These are phyloP conservation scores for Choloepus didactylus DNA, from an alignment of 2,797 vertebrate species.

Conservation along the genomic window DNA sequence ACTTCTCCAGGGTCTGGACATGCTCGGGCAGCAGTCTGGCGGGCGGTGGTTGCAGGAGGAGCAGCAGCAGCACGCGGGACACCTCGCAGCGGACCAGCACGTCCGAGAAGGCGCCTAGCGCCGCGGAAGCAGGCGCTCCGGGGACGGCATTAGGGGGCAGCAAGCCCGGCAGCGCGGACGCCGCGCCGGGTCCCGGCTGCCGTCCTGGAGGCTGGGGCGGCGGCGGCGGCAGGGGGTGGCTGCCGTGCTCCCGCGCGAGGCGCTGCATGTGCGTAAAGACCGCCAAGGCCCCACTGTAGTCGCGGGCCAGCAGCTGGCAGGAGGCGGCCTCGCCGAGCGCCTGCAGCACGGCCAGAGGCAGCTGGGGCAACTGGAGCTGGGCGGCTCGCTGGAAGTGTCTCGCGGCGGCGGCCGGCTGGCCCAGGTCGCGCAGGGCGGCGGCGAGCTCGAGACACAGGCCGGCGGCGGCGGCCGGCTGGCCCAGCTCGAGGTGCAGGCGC, in stretches of 20 bases:
- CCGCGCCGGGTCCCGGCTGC: too few species aligned
- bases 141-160: not conserved
- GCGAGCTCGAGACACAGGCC: constrained; percentile 95
- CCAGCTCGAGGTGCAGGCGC: constrained; percentile 95
- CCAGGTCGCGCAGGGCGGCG: constrained; percentile 87
- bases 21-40: constrained; percentile 94
- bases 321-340: constrained; percentile 94
- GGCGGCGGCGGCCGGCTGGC: constrained; percentile 95
- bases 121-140: not conserved
- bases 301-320: constrained; percentile 92
- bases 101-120: constrained; percentile 85
- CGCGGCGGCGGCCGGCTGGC: constrained; percentile 89
- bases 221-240: constrained; percentile 51
- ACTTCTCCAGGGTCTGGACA: constrained; percentile 93
- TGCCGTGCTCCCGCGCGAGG: constrained; percentile 88
- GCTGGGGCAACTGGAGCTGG: constrained; percentile 90
- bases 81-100: constrained; percentile 94
- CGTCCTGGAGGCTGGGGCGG: not conserved
- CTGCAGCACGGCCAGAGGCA: constrained; percentile 91
- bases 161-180: constrained; percentile 84
- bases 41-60: constrained; percentile 95
- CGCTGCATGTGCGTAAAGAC: constrained; percentile 95
- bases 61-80: constrained; percentile 94
- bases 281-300: constrained; percentile 93
- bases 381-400: constrained; percentile 94